phyloP scores from a whole-genome alignment of 2,888 invertebrate species.

The Clunio marinus region DNA sequence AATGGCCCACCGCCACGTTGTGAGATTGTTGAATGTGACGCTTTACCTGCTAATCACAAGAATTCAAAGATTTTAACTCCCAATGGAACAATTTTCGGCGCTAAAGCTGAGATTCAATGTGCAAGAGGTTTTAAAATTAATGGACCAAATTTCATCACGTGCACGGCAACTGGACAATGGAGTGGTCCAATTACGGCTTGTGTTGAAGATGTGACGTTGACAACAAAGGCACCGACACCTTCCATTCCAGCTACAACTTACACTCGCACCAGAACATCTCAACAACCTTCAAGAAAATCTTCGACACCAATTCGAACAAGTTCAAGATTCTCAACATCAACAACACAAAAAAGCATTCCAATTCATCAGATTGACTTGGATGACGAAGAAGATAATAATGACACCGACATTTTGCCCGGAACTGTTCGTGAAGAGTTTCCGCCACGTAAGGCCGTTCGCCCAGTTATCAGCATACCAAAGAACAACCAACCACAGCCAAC shows the following conservation, averaged over 20 bases:
- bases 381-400: constrained; percentile 48
- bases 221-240: constrained; percentile 47
- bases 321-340: constrained; percentile 41
- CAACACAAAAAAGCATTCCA: constrained; percentile 44
- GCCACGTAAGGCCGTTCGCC: constrained; percentile 49
- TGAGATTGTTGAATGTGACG: constrained; percentile 73
- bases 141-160: constrained; percentile 64
- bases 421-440: constrained; percentile 52
- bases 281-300: constrained; percentile 33
- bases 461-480: constrained; percentile 46
- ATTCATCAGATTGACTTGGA: constrained; percentile 45
- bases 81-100: constrained; percentile 65
- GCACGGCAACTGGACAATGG: constrained; percentile 73
- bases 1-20: constrained; percentile 89
- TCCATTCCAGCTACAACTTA: constrained; percentile 49
- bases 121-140: constrained; percentile 63
- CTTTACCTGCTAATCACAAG: constrained; percentile 64
- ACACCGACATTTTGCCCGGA: constrained; percentile 50
- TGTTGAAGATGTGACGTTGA: constrained; percentile 58
- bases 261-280: constrained; percentile 41
- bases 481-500: constrained; percentile 44
- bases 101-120: constrained; percentile 72
- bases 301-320: constrained; percentile 42
- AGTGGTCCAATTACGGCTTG: constrained; percentile 73
- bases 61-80: constrained; percentile 51